Base-by-base conservation (phyloP, 2,888 invertebrate genomes). In the Pammene fasciana region DNA sequence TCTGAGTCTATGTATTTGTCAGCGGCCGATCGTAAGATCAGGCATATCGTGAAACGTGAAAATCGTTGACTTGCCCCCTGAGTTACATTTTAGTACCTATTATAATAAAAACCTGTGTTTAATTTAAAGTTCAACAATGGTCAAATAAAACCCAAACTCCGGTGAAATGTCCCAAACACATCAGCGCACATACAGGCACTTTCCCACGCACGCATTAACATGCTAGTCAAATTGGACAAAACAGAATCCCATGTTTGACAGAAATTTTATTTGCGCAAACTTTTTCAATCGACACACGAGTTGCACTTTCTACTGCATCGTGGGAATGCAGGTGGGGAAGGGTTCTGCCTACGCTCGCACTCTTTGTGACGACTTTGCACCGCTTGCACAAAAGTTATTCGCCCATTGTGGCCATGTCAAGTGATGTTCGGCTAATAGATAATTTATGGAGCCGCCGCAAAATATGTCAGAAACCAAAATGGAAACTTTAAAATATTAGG, bases 251-350 rank as follows among this genome's bases (percentile, higher is more conserved):
- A 90, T 90, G 86, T 88, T 89, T 88, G 85, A 86, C 85, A 83
- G 85, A 77, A 84, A 85, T 84, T 85, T 83, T 86, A 83, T 89
- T 92, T 92, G 90, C 90, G 88, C 91, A 91, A 81, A 65, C 86
- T 89, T 90, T 88, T 87, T 86, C 76, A 72, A 73, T 73, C 72
- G 72, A 74, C 66, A 80, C 82, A 76, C 80, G 79, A 81, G 82
- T 79, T 82, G 81, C 81, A 90, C 92, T 92, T 92, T 92, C 92
- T 90, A 88, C 75, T 70, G 74, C 76, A 86, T 84, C 92, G 92
- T 92, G 92, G 92, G 92, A 91, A 92, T 86, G 92, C 92, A 92
- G 90, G 92, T 92, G 92, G 80, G 86, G 89, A 91, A 90, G 91
- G 91, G 92, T 90, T 90, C 85, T 82, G 78, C 82, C 80, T 78